Base-by-base conservation (phyloP, 1,140 invertebrate species). In the Branchinecta lynchi region DNA sequence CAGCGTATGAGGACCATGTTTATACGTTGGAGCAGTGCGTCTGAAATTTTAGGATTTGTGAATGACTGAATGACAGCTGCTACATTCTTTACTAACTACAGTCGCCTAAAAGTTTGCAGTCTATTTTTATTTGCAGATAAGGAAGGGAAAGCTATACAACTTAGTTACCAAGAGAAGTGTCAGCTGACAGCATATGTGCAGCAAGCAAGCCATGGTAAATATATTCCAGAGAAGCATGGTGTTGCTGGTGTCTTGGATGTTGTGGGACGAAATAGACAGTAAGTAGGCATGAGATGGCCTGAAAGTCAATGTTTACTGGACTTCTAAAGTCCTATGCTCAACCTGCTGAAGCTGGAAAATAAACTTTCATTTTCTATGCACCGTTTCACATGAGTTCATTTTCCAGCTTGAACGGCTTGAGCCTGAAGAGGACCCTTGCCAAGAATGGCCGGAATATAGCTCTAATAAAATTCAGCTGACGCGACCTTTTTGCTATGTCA, bases 171-270 rank as follows among this genome's bases (percentile, higher is more conserved):
- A 78, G 92, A 97, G 76, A 92, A 94, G 79, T 78, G 96, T 20
- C 89, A 89, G 77, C 78, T 98, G 71, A 88, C 96, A 10, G 94
- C 93, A 3, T 90, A 91, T 74, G 92, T 89, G 8, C 90, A 95
- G 76, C 94, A 98, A 84, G 89, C 89, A 7, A 83, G 83, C 8
- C 86, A 93, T 80, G 95, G 95, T 7, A 88, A 90, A 71, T 93
- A 88, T 75, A 82, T 86, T 73, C 78, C 84, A 51, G 83, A 87
- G 71, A 88, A 87, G 71, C 85, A 87, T 9, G 86, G 90, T 46
- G 90, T 92, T 45, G 79, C 96, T 45, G 95, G 95, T 46, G 91
- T 96, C 1, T 80, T 98, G 21, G 94, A 98, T 81, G 91, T 98
- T 7, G 93, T 98, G 74, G 95, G 95, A 0, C 87, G 86, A 77